phyloP scores from a whole-genome alignment of 2,797 vertebrate species.

The Pseudomugil gertrudae region DNA sequence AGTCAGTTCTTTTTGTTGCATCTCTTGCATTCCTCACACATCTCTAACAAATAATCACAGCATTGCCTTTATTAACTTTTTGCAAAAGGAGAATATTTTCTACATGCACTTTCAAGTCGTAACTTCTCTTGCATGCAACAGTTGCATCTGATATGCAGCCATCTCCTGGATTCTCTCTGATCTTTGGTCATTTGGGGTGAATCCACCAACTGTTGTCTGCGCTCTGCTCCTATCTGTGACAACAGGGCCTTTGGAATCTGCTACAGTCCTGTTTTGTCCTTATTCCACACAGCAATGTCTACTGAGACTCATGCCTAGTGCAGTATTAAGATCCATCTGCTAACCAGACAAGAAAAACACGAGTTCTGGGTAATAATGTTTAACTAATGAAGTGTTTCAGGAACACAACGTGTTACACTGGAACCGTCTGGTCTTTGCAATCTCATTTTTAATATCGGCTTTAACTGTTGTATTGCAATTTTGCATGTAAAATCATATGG shows the following conservation, averaged over 20 bases:
- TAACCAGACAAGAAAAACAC: slow-evolving; percentile 11
- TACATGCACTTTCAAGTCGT: neutral
- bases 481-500: neutral
- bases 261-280: slow-evolving; percentile 12
- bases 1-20: neutral
- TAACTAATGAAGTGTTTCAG: slow-evolving; percentile 19
- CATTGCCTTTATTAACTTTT: neutral
- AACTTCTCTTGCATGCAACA: neutral
- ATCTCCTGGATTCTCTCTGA: neutral
- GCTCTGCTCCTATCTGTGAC: slow-evolving; percentile 11
- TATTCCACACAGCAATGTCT: slow-evolving; percentile 30
- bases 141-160: neutral
- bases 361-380: slow-evolving; percentile 10
- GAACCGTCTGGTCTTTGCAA: slow-evolving; percentile 12
- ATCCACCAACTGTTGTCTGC: neutral
- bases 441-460: neutral
- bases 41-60: neutral
- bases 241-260: slow-evolving; percentile 19
- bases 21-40: neutral
- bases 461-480: slow-evolving; percentile 10
- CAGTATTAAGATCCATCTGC: slow-evolving; percentile 36
- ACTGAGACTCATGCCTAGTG: slow-evolving; percentile 12
- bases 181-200: slow-evolving; percentile 1
- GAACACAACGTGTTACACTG: slow-evolving; percentile 4
- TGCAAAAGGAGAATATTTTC: neutral